phyloP scores from a whole-genome alignment of 2,797 vertebrate genomes.

The Aselliscus stoliczkanus region DNA sequence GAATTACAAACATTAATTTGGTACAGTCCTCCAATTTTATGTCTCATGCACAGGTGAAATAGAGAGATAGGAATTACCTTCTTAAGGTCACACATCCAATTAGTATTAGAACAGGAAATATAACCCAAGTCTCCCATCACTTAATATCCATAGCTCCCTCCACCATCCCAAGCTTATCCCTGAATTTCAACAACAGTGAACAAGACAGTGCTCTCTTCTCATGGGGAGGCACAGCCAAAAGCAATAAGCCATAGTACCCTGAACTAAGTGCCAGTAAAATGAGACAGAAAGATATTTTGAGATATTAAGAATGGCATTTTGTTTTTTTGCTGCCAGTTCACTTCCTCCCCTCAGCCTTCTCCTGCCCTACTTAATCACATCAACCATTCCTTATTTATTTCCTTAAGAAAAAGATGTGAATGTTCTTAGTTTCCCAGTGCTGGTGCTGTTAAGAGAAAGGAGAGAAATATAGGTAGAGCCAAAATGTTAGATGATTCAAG shows the following conservation, averaged over 20 bases:
- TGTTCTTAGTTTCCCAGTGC: not conserved
- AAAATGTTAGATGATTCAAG: not conserved
- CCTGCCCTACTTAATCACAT: not conserved
- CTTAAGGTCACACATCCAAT: not conserved
- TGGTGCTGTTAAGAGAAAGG: not conserved
- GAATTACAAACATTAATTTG: not conserved
- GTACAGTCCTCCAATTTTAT: not conserved
- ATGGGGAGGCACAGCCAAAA: not conserved
- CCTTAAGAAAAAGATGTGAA: not conserved
- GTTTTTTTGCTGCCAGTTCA: not conserved
- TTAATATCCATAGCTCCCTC: not conserved
- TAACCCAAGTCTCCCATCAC: not conserved
- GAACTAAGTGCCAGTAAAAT: not conserved
- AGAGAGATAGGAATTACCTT: not conserved
- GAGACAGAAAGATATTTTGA: not conserved
- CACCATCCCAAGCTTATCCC: not conserved
- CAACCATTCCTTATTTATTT: not conserved
- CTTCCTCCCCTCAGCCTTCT: not conserved
- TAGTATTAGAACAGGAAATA: not conserved
- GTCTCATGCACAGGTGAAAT: not conserved
- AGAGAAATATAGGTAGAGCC: not conserved
- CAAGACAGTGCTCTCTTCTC: not conserved
- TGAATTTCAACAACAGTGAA: not conserved
- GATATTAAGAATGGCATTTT: not conserved
- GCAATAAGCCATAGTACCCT: not conserved